These are phyloP conservation scores for Cyphomyrus plagiostoma DNA, from an alignment of 2,113 vertebrate genomes.

Conservation along the genomic window DNA sequence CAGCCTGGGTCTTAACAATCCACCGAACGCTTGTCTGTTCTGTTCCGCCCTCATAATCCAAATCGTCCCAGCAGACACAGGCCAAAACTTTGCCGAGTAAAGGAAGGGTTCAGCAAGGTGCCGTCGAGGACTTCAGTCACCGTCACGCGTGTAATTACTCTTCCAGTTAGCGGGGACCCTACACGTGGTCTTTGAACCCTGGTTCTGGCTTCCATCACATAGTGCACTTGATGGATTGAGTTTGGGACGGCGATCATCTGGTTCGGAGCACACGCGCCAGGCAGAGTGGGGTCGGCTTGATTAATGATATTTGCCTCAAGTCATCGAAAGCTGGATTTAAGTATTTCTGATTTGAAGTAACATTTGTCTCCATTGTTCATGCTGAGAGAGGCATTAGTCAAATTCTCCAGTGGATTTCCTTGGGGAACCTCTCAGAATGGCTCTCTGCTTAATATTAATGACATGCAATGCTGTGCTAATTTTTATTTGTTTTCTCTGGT, in stretches of 20 bases:
- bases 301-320: slow-evolving; percentile 47
- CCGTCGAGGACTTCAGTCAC: neutral
- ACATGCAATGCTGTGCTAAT: slow-evolving; percentile 41
- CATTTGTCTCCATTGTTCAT: slow-evolving; percentile 49
- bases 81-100: neutral
- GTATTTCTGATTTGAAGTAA: slow-evolving; percentile 46
- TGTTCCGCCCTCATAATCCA: neutral
- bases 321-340: slow-evolving; percentile 44
- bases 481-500: slow-evolving; percentile 45
- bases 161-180: slow-evolving; percentile 41
- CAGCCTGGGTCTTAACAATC: neutral
- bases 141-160: slow-evolving; percentile 32
- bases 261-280: slow-evolving; percentile 31
- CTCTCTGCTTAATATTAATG: slow-evolving; percentile 56
- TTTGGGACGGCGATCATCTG: slow-evolving; percentile 38
- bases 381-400: slow-evolving; percentile 46
- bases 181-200: slow-evolving; percentile 34
- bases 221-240: slow-evolving; percentile 39
- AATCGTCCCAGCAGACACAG: neutral
- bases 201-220: slow-evolving; percentile 28
- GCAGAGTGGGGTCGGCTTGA: slow-evolving; percentile 35
- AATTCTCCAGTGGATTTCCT: slow-evolving; percentile 52
- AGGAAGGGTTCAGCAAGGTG: neutral
- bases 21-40: neutral
- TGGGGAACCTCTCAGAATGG: slow-evolving; percentile 53